phyloP scores from a whole-genome alignment of 2,888 invertebrate genomes.

The Dioctria rufipes region DNA sequence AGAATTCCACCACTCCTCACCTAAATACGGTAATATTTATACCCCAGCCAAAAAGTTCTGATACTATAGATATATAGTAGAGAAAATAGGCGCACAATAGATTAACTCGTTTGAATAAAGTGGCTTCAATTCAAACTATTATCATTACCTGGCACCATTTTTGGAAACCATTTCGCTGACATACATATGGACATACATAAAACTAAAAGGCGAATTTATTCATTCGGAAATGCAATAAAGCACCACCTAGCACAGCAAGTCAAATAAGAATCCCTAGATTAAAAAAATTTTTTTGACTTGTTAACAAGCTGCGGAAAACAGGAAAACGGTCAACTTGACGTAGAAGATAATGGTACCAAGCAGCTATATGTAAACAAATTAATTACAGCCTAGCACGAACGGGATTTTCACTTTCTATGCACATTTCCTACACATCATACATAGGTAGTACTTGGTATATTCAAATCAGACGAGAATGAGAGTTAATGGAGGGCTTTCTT shows the following conservation, averaged over 20 bases:
- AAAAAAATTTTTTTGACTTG: neutral
- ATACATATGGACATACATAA: conserved; percentile 8
- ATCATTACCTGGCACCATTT: conserved; percentile 19
- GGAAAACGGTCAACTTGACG: neutral
- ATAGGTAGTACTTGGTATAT: too few species aligned
- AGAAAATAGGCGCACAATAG: too few species aligned
- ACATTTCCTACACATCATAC: conserved; percentile 10
- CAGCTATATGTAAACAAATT: conserved; percentile 24
- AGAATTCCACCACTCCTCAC: too few species aligned
- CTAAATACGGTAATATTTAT: too few species aligned
- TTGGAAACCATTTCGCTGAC: conserved; percentile 4
- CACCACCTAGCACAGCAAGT: neutral
- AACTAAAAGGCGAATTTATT: conserved; percentile 6
- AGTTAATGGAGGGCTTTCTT: too few species aligned
- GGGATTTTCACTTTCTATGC: conserved; percentile 57
- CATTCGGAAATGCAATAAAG: conserved; percentile 3
- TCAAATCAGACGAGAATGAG: neutral
- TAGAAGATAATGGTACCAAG: conserved; percentile 9
- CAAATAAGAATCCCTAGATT: neutral
- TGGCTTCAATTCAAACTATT: conserved; percentile 2
- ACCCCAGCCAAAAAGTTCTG: too few species aligned
- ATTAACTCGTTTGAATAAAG: too few species aligned
- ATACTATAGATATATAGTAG: too few species aligned
- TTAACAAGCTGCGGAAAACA: conserved; percentile 27
- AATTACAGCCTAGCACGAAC: conserved; percentile 54